Percentiles rank a stretch among this genome's conserved stretches.
These are phyloP conservation scores for Orthosia gracilis DNA, from an alignment of 2,888 invertebrate genomes.

Conservation along the genomic window DNA sequence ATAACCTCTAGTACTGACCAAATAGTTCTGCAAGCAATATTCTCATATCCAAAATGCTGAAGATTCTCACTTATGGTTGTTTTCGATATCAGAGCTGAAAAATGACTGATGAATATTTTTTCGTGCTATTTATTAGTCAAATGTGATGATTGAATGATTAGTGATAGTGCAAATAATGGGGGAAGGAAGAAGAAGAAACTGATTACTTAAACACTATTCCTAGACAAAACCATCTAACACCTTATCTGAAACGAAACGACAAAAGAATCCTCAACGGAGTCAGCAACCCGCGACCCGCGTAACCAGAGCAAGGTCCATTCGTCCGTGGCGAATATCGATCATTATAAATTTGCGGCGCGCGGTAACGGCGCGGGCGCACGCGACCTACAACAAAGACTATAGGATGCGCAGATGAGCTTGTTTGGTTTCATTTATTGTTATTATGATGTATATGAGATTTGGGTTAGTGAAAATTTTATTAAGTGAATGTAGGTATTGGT, in stretches of 20 bases:
- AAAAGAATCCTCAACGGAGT: slow-evolving; percentile 51
- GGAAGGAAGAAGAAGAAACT: no score
- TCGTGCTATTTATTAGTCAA: no score
- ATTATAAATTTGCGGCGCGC: slow-evolving; percentile 88
- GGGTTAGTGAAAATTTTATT: not conserved
- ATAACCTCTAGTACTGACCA: no score
- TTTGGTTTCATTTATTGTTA: slow-evolving; percentile 3
- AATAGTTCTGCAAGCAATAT: no score
- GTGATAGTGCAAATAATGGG: no score
- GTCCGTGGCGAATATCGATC: slow-evolving; percentile 87
- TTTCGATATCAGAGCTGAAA: no score
- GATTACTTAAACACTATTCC: no score
- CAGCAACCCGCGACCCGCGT: slow-evolving; percentile 67
- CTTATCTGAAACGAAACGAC: slow-evolving; percentile 4
- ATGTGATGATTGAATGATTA: no score
- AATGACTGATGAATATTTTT: no score
- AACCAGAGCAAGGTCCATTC: slow-evolving; percentile 84
- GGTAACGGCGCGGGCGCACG: slow-evolving; percentile 89
- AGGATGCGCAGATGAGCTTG: slow-evolving; percentile 44
- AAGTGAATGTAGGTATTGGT: not conserved
- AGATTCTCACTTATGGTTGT: no score
- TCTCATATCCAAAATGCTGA: no score
- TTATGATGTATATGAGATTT: not conserved
- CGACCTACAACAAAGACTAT: slow-evolving; percentile 84
- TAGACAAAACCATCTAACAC: not conserved